Percentiles rank a stretch among this genome's conserved stretches.
These are phyloP conservation scores for Protosalanx chinensis DNA, from an alignment of 2,797 vertebrate species.

Conservation along the genomic window DNA sequence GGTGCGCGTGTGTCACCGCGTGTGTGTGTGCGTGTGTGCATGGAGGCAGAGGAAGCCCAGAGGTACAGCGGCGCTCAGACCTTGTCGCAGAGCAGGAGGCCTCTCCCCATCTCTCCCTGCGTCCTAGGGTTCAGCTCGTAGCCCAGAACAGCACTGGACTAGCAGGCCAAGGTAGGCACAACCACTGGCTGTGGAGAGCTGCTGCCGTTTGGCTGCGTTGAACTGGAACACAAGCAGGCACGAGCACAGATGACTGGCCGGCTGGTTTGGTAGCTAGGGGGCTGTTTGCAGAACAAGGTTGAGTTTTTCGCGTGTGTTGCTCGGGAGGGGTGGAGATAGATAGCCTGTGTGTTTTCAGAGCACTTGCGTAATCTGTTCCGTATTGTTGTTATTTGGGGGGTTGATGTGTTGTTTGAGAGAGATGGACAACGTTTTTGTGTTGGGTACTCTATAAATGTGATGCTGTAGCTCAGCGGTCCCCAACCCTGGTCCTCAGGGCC, in stretches of 20 bases:
- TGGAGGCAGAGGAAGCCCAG: slow-evolving; percentile 1
- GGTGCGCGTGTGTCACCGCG: slow-evolving; percentile 1
- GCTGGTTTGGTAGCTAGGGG: not conserved
- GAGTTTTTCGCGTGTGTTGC: not conserved
- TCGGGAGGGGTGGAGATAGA: no score
- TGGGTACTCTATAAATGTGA: not conserved
- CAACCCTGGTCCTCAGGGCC: no score
- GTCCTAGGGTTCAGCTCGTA: slow-evolving; percentile 6
- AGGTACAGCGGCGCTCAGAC: slow-evolving; percentile 7
- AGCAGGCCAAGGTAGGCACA: slow-evolving; percentile 48
- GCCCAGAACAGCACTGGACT: slow-evolving; percentile 36
- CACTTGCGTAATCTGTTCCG: no score
- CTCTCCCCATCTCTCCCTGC: slow-evolving; percentile 22
- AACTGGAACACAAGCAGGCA: not conserved
- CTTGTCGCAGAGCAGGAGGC: slow-evolving; percentile 37
- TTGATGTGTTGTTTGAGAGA: no score
- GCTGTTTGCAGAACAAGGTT: not conserved
- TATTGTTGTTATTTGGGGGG: no score
- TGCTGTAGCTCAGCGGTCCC: no score
- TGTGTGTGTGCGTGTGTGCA: not conserved
- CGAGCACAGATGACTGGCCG: not conserved
- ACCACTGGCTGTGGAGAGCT: not conserved
- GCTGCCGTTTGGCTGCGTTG: not conserved
- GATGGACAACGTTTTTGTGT: no score
- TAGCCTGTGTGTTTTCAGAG: no score